Evolutionary conservation across 2,113 vertebrate species (phyloP), one percentile per base, ranked within the genome.

Genomic region (Todiramphus chloris): DNA sequence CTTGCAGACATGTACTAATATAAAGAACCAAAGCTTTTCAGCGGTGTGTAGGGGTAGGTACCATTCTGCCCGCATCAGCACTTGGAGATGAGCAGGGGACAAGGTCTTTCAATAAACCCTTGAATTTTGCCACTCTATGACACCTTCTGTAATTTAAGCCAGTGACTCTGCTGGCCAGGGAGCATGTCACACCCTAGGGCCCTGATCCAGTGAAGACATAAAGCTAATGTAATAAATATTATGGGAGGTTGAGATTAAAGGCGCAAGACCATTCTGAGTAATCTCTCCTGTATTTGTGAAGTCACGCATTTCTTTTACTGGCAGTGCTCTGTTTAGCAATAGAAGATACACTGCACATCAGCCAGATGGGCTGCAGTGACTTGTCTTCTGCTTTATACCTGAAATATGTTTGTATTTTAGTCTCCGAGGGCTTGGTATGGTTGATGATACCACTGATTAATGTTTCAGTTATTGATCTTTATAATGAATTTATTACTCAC

Each of bases 401-500:
- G 31, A 76, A 33, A 15, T 87, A 63, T 30, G 12, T 56, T 28
- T 33, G 5, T 83, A 80, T 79, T 93, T 93, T 35, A 83, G 44
- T 94, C 39, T 93, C 64, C 85, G 83, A 51, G 76, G 83, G 53
- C 93, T 89, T 93, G 55, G 46, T n/a, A 27, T 82, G 58, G 41
- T 83, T 87, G 8, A 58, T 56, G 46, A 80, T 43, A 50, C 37
- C 58, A 62, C 43, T 73, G 50, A 58, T 48, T 93, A 85, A 27
- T 66, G 46, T 89, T 64, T 87, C 96, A 85, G 72, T 69, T 94
- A 73, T 78, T 94, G 72, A 63, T n/a, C 43, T 31, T 87, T 91
- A 58, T 83, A 80, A 60, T 76, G 43, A 82, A 93, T 81, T 51
- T 67, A 41, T 68, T 72, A 58, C 20, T 75, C 44, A 37, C 2